Base-by-base conservation (phyloP, 2,888 invertebrate genomes). In the Hirtodrosophila alboralis region DNA sequence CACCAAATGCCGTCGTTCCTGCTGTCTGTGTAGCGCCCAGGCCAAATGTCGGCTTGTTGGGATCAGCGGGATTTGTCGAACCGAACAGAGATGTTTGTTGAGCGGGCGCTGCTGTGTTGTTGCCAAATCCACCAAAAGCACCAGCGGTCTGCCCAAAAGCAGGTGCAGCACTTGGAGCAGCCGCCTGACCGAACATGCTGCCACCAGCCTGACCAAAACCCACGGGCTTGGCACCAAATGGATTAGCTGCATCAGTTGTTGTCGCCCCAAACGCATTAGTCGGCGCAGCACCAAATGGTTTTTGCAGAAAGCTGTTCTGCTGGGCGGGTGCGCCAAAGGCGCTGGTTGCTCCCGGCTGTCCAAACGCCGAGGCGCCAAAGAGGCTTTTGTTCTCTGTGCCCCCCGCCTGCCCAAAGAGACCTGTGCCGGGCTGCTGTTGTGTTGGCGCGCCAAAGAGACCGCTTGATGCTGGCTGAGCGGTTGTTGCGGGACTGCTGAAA, bases 301-400 rank as follows among this genome's bases (percentile, higher is more conserved):
- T 94, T 0, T 94, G 94, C 90, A 96, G 94, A 28, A 95, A 91
- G 40, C 92, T 91, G 1, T 92, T 91, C 0, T 93, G 92, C 26
- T 92, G 92, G 1, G 92, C 92, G 0, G 93, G 91, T 13, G 92
- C 92, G 68, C 92, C 91, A 78, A 93, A 93, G 0, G 86, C 87
- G 13, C 91, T 91, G 13, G 89, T 88, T 4, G 83, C 67, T 4
- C 81, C 70, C 4, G 86, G 71, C 44, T 93, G 92, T 54, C 92
- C 91, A 84, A 93, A 93, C 0, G 88, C 80, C 14, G 91, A 91
- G 7, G 88, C 88, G 1, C 91, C 91, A 75, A 92, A 92, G 2
- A 92, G 72, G 26, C 91, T 92, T 80, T 94, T 94, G 68, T 92
- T 92, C 48, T 93, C 93, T 0, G 91, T 87, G 3, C 84, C 72